These are phyloP conservation scores for Carassius auratus DNA, from an alignment of 2,113 vertebrate species.

Conservation along the genomic window DNA sequence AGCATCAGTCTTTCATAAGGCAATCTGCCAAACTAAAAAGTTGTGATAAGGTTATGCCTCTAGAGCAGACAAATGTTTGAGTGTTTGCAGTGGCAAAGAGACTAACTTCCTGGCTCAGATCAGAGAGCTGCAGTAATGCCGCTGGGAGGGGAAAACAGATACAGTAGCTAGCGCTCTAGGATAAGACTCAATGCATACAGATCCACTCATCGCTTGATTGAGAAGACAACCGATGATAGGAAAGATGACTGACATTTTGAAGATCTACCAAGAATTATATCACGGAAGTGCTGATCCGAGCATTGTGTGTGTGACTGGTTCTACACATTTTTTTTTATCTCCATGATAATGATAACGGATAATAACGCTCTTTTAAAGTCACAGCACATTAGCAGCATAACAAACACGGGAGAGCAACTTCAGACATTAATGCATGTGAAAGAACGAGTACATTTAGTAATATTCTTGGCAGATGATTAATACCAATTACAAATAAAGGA, in stretches of 20 bases:
- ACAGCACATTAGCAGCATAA: not conserved
- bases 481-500: not conserved
- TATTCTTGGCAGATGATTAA: too few relatives aligned
- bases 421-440: not conserved
- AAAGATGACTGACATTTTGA: too few relatives aligned
- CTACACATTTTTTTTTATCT: too few relatives aligned
- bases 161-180: not conserved
- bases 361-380: not conserved
- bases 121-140: constrained; percentile 2
- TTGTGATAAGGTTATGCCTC: constrained; percentile 28
- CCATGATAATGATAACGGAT: too few relatives aligned
- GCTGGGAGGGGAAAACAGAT: constrained; percentile 37
- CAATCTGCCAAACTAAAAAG: constrained; percentile 27
- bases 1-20: not conserved
- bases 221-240: not conserved
- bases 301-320: too few relatives aligned
- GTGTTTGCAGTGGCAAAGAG: constrained; percentile 20
- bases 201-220: not conserved
- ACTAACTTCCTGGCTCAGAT: not conserved
- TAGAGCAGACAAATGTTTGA: constrained; percentile 40
- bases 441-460: not conserved
- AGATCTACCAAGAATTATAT: too few relatives aligned
- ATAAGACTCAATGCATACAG: constrained; percentile 40
- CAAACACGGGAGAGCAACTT: not conserved
- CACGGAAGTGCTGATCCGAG: too few relatives aligned